Base-by-base conservation (phyloP, 64 coral and sea anemone genomes). In the Porites australiensis region DNA sequence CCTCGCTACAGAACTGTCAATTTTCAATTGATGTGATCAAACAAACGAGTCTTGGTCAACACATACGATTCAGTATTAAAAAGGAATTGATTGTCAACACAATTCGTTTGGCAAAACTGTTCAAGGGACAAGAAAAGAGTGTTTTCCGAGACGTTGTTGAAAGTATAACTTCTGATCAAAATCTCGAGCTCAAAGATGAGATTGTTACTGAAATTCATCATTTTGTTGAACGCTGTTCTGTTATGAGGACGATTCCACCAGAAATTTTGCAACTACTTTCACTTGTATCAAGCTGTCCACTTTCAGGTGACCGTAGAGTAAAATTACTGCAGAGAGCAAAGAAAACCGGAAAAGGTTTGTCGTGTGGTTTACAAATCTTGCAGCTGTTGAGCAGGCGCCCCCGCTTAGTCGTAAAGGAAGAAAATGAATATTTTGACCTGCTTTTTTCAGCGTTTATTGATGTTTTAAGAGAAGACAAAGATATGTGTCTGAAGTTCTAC, bases 401-500 rank as follows among this genome's bases (percentile, higher is more conserved):
- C 0, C 0, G 2, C 18, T 4, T 50, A 13, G 4, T 20, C 13
- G 13, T 4, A 23, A 43, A 68, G 64, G 6, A 10, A 50, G 64
- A 45, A 13, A 68, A 84, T 84, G 18, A 67, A 12, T 14, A 50
- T 51, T 69, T 84, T 84, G 81, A 84, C 64, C 44, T 68, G 15
- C 8, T 68, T 16, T 22, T 13, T 51, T 11, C 48, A 48, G 47
- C 0, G 1, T 21, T 84, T 22, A 3, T 51, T 20, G 45, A 84
- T 8, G 22, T 16, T n/a, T 47, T 84, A 12, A 14, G 69, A 51
- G 81, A 50, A 68, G 63, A 68, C 15, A n/a, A 68, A 2, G 15
- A 67, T 27, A 22, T 84, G 44, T 84, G 61, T 63, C 16, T 68
- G 44, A 0, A 68, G 19, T 67, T 67, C 9, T 51, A 21, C 8